Conservation (phyloP, 2,113 vertebrate species). For the Origma solitaria region DNA sequence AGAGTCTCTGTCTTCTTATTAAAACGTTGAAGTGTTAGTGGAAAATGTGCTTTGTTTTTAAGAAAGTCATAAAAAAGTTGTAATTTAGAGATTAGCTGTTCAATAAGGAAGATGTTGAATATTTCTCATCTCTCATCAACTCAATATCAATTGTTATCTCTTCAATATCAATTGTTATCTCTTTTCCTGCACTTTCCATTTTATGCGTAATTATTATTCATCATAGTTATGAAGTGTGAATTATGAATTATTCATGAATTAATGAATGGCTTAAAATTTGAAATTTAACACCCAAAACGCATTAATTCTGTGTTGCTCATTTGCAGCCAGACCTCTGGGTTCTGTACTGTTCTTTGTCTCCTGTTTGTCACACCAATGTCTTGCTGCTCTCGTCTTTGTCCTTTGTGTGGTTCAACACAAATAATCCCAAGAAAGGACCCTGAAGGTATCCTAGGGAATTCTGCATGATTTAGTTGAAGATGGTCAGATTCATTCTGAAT, state of each 20-base stretch:
- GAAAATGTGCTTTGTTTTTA: slow-evolving; percentile 9
- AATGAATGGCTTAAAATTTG: slow-evolving; percentile 20
- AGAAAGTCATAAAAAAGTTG: background rate
- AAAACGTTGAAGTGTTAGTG: background rate
- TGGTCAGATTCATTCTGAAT: background rate
- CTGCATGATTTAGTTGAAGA: background rate
- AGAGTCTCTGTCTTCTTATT: background rate
- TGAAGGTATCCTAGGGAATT: background rate
- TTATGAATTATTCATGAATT: slow-evolving; percentile 53
- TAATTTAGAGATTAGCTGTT: slow-evolving; percentile 2
- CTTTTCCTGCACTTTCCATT: slow-evolving; percentile 22
- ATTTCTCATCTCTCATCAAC: slow-evolving; percentile 21
- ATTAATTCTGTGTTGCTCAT: background rate
- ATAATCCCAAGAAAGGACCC: background rate
- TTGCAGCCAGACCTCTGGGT: background rate
- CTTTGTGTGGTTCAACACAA: background rate
- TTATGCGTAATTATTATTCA: slow-evolving; percentile 48
- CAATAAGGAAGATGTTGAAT: background rate
- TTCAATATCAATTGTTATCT: slow-evolving; percentile 38
- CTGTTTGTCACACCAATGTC: background rate
- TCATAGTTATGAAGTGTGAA: slow-evolving; percentile 7
- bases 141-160: slow-evolving; percentile 41
- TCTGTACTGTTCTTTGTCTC: background rate
- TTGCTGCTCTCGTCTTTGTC: background rate
- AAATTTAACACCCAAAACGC: slow-evolving; percentile 1